A percentile compares a stretch with the other conserved stretches of the same genome.
Conservation (phyloP, 2,888 invertebrate genomes). For the Cephalotes varians region DNA sequence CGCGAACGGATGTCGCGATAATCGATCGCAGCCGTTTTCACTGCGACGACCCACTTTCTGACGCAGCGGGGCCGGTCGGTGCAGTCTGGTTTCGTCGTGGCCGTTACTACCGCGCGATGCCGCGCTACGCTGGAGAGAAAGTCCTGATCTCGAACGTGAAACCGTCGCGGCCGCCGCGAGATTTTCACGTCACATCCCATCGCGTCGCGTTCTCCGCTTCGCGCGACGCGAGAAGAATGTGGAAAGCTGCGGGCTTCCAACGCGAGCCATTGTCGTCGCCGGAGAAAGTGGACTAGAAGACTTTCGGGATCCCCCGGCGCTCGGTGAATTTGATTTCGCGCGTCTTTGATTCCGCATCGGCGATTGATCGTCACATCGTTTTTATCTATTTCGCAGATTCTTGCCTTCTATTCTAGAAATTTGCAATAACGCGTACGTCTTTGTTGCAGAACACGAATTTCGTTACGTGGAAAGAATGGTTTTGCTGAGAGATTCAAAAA, state of each 20-base stretch:
- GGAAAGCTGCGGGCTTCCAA: slow-evolving; percentile 46
- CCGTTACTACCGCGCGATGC: slow-evolving; percentile 29
- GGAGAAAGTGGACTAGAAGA: slow-evolving; percentile 55
- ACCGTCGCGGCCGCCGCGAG: slow-evolving; percentile 58
- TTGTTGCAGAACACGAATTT: too few relatives aligned
- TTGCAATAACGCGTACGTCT: too few relatives aligned
- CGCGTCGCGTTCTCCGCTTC: slow-evolving; percentile 23
- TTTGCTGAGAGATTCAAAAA: too few relatives aligned
- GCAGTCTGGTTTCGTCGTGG: slow-evolving; percentile 57
- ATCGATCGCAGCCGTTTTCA: slow-evolving; percentile 73
- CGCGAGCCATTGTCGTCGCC: slow-evolving; percentile 14
- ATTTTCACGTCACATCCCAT: slow-evolving; percentile 73
- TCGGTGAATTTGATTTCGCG: neutral
- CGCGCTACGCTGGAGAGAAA: slow-evolving; percentile 60
- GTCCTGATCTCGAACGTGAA: slow-evolving; percentile 76
- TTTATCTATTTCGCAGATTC: neutral
- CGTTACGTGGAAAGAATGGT: too few relatives aligned
- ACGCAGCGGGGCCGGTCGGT: neutral
- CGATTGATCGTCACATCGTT: neutral
- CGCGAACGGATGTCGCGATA: slow-evolving; percentile 51
- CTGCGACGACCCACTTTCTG: slow-evolving; percentile 72
- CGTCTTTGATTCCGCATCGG: neutral
- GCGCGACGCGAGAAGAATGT: slow-evolving; percentile 44
- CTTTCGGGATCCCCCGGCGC: slow-evolving; percentile 32
- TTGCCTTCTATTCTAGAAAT: neutral